Evolutionary conservation across 2,113 vertebrate species (phyloP), one percentile per base, ranked within the genome.

Genomic region (Pelodiscus sinensis): DNA sequence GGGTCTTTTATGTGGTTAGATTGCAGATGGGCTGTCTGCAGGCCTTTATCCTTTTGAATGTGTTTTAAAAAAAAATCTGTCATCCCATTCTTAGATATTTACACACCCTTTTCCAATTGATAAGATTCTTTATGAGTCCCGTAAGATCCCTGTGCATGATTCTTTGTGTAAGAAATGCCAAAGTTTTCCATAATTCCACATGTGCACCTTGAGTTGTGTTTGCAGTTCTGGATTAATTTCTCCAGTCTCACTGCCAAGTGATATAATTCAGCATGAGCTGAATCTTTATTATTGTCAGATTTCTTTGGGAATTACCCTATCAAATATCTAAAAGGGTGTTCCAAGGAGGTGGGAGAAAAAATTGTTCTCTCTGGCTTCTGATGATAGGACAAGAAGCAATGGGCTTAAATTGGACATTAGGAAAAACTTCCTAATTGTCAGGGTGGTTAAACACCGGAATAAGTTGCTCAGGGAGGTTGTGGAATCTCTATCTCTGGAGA

Each of bases 1-100:
- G 93, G 96, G 92, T 95, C 97, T 97, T 98, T 98, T 92, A 97
- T 97, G 97, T 97, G 97, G 97, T 98, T 97, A 82, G 78, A 38
- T 56, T 96, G 96, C 97, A 98, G 93, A 97, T 98, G 96, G 94
- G 89, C 93, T 96, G 85, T 97, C 95, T 98, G 94, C 89, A 90
- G 85, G 90, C 78, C 94, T 92, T 96, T 96, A 85, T 97, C 52
- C 73, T 97, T 92, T 84, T 94, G 92, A 96, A 92, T n/a, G 86
- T 96, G 96, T 94, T 94, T 88, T 87, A 92, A 38, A 93, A 52
- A 38, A 68, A 86, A 87, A 93, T 38, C 77, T 90, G 92, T 88
- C 91, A 90, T 96, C 80, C 90, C 73, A 88, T 91, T 79, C 82
- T 85, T 73, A 90, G 87, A 90, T 62, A 90, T 88, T 92, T 86